These are phyloP conservation scores for Carabus problematicus DNA, from an alignment of 2,888 invertebrate species.

Conservation along the genomic window DNA sequence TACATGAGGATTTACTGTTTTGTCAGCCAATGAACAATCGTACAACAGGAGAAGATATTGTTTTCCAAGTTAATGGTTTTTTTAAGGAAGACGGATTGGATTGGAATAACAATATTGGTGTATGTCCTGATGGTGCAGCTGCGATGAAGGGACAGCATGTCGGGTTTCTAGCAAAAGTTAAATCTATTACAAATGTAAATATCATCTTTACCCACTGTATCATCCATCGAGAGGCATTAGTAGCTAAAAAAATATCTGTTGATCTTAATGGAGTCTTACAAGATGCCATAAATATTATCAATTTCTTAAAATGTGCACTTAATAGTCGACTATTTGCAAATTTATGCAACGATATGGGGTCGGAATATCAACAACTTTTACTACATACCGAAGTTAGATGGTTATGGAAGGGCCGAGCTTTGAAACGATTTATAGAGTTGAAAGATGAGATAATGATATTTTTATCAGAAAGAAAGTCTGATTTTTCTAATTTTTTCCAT, in stretches of 20 bases:
- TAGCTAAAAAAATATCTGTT: constrained; percentile 7
- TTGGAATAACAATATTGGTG: background rate
- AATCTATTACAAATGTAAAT: constrained; percentile 6
- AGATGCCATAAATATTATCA: constrained; percentile 12
- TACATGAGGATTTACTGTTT: constrained; percentile 22
- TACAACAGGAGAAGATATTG: constrained; percentile 15
- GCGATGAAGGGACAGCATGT: constrained; percentile 6
- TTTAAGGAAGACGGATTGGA: background rate
- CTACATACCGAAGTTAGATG: background rate
- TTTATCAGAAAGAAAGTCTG: constrained; percentile 19
- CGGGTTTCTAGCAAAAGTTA: constrained; percentile 1
- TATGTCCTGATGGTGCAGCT: constrained; percentile 2
- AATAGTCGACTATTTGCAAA: constrained; percentile 10
- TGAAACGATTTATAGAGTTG: constrained; percentile 9
- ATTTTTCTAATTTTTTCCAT: constrained; percentile 14
- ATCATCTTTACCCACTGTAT: constrained; percentile 15
- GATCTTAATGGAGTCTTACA: constrained; percentile 6
- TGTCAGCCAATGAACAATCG: constrained; percentile 16
- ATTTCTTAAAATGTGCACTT: constrained; percentile 17
- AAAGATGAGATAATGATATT: constrained; percentile 17
- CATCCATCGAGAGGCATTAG: constrained; percentile 17
- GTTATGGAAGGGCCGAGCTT: constrained; percentile 1
- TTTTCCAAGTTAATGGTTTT: constrained; percentile 18
- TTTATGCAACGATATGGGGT: background rate
- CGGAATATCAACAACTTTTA: background rate